A percentile compares a stretch with the other conserved stretches of the same genome.
Conservation (phyloP, 1,140 invertebrate species). For the Calephelis virginiensis region DNA sequence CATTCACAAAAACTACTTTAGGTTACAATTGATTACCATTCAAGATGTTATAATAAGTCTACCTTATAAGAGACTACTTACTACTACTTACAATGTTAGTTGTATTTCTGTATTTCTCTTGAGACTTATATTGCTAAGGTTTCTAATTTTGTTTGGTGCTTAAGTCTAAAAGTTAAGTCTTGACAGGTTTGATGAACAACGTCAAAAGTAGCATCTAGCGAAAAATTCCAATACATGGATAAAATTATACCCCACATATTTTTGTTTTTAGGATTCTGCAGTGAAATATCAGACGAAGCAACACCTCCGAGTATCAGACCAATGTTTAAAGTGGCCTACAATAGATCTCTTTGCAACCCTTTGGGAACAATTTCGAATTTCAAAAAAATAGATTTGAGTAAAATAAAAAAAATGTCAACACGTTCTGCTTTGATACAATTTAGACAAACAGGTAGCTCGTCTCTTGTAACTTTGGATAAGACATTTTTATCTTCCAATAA, state of each 20-base stretch:
- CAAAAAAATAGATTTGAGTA: slow-evolving; percentile 4
- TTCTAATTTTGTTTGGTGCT: too few species aligned
- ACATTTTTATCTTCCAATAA: slow-evolving; percentile 28
- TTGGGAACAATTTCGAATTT: neutral
- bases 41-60: too few species aligned
- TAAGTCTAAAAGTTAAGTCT: too few species aligned
- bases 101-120: too few species aligned
- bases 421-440: slow-evolving; percentile 17
- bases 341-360: neutral
- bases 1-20: too few species aligned
- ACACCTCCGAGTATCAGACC: neutral
- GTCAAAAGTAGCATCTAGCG: neutral
- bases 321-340: neutral
- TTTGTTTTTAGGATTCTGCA: slow-evolving; percentile 1
- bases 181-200: too few species aligned
- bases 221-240: neutral
- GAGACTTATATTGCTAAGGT: too few species aligned
- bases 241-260: neutral
- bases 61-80: too few species aligned
- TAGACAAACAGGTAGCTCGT: slow-evolving; percentile 47
- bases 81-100: too few species aligned
- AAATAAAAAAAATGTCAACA: neutral
- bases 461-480: slow-evolving; percentile 34
- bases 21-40: too few species aligned
- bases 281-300: slow-evolving; percentile 3